Evolutionary conservation across 2,113 vertebrate species (phyloP).

Genomic region (Eublepharis macularius): DNA sequence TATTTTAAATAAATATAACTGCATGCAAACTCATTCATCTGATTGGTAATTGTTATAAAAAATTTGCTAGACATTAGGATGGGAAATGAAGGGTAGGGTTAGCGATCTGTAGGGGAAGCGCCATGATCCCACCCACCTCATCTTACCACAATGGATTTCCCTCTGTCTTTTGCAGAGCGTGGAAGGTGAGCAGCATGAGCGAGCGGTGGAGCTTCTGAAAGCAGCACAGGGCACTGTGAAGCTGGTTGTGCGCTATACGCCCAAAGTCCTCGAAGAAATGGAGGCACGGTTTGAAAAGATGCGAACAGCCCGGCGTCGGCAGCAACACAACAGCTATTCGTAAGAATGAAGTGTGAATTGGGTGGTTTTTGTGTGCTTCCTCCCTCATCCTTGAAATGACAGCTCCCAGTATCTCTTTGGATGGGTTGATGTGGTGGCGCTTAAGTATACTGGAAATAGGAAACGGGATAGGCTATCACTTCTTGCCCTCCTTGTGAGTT

Average conservation of each 20-base stretch:
- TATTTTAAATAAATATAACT: too few species aligned
- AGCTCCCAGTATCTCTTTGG: not conserved
- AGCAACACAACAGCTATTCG: slow-evolving; percentile 93
- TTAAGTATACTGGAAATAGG: not conserved
- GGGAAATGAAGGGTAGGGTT: too few species aligned
- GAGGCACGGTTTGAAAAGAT: slow-evolving; percentile 94
- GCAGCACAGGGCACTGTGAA: slow-evolving; percentile 90
- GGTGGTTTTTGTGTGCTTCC: not conserved
- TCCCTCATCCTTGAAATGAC: not conserved
- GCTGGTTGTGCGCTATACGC: slow-evolving; percentile 90
- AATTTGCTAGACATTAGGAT: not conserved
- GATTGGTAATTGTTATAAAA: too few species aligned
- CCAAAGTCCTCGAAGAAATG: slow-evolving; percentile 92
- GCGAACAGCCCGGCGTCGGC: slow-evolving; percentile 87
- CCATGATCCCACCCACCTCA: not conserved
- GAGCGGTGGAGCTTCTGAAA: slow-evolving; percentile 90
- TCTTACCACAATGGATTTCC: not conserved
- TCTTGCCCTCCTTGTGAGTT: not conserved
- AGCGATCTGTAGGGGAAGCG: not conserved
- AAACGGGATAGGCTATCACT: too few species aligned
- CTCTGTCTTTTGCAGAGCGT: slow-evolving; percentile 77
- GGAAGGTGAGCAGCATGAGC: slow-evolving; percentile 91
- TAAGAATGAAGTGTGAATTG: slow-evolving; percentile 62
- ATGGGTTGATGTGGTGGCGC: not conserved
- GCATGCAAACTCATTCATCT: too few species aligned